Conservation (phyloP, 2,888 invertebrate genomes). For the Phyto melanocephala region DNA sequence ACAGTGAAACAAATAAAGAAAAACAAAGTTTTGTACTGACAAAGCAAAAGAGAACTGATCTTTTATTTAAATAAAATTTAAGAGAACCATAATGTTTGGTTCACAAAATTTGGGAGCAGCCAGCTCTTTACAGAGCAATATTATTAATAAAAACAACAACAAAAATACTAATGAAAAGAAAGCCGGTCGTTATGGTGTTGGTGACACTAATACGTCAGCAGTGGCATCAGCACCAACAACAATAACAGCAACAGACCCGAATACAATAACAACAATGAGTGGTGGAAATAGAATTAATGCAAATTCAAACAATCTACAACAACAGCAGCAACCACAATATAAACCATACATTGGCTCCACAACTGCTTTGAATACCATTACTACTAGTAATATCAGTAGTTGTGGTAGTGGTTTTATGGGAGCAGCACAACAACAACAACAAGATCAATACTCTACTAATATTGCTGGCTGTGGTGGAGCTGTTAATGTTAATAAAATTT, state of each 20-base stretch:
- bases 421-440: slow-evolving; percentile 50
- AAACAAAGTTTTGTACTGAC: neutral
- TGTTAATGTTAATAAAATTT: slow-evolving; percentile 47
- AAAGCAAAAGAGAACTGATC: neutral
- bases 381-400: slow-evolving; percentile 7
- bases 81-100: slow-evolving; percentile 52
- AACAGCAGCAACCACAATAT: slow-evolving; percentile 32
- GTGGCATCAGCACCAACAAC: slow-evolving; percentile 56
- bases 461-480: slow-evolving; percentile 52
- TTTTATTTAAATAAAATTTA: neutral
- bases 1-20: slow-evolving; percentile 10
- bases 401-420: slow-evolving; percentile 50
- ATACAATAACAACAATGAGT: slow-evolving; percentile 44
- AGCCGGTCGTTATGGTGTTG: slow-evolving; percentile 62
- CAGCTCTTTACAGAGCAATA: slow-evolving; percentile 55
- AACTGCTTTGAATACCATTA: neutral
- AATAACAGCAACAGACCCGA: slow-evolving; percentile 65
- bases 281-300: slow-evolving; percentile 57
- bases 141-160: slow-evolving; percentile 23
- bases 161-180: slow-evolving; percentile 66
- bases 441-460: slow-evolving; percentile 27
- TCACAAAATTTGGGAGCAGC: slow-evolving; percentile 55
- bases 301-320: slow-evolving; percentile 53
- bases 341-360: slow-evolving; percentile 20
- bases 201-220: slow-evolving; percentile 60